Conservation (phyloP, 2,888 invertebrate genomes). For the Salpingus planirostris region DNA sequence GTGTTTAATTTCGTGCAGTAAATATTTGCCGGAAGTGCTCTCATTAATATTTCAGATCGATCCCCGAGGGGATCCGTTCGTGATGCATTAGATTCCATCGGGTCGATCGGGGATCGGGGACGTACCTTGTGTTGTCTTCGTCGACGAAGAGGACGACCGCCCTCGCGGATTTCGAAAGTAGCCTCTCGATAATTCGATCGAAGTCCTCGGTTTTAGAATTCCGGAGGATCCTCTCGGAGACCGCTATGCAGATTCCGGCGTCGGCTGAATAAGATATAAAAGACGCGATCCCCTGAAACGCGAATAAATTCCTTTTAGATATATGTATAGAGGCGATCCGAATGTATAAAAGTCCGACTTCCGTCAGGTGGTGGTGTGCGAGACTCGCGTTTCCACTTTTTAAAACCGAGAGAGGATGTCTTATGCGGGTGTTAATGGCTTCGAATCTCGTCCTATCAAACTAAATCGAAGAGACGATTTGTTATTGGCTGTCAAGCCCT, state of each 20-base stretch:
- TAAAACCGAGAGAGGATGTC: too few species aligned
- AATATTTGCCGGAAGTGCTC: slow-evolving; percentile 1
- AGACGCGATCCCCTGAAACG: slow-evolving; percentile 49
- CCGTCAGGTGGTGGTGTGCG: too few species aligned
- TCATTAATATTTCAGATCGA: slow-evolving; percentile 1
- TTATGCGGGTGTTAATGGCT: too few species aligned
- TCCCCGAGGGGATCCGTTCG: too few species aligned
- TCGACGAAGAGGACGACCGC: slow-evolving; percentile 64
- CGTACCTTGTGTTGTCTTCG: slow-evolving; percentile 57
- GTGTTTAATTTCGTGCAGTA: not conserved
- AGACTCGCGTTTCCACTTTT: too few species aligned
- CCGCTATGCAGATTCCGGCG: slow-evolving; percentile 47
- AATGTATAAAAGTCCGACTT: too few species aligned
- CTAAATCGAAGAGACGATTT: slow-evolving; percentile 12
- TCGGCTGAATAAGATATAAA: slow-evolving; percentile 45
- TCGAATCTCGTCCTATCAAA: too few species aligned
- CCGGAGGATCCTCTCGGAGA: slow-evolving; percentile 50
- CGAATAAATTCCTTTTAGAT: slow-evolving; percentile 10
- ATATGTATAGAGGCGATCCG: too few species aligned
- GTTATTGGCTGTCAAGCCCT: slow-evolving; percentile 9
- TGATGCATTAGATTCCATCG: too few species aligned
- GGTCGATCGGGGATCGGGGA: too few species aligned
- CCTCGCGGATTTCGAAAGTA: slow-evolving; percentile 50
- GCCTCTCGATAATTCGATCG: slow-evolving; percentile 49
- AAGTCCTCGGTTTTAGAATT: slow-evolving; percentile 50